Evolutionary conservation across 2,113 vertebrate genomes (phyloP), one percentile per base, ranked within the genome.

Genomic region (Neotoma lepida): DNA sequence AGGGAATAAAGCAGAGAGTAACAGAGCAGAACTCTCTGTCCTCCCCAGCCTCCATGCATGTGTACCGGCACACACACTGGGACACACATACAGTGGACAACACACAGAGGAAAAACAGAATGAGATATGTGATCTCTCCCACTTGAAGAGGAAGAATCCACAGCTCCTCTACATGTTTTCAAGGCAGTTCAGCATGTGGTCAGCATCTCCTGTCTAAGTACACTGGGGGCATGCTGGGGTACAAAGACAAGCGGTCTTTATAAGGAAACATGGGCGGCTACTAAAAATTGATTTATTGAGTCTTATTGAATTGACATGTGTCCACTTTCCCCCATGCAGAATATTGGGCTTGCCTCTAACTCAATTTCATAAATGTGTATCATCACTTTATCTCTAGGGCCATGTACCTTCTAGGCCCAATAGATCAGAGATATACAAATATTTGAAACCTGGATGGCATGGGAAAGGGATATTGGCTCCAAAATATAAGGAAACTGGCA

Each of bases 401-500:
- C 81, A 2, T 64, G 54, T 86, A 35, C 71, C 87, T 93, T 87
- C 86, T 58, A 30, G 54, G 26, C 74, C 39, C 18, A 39, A 4
- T 73, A 13, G 86, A 33, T 63, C 68, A 8, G 63, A 77, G 33
- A 70, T 26, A 33, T 44, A 49, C 22, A 82, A 87, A 96, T 56
- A 3, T 94, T 84, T 91, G 88, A 49, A 41, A 33, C 56, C 33
- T n/a, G 4, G 9, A 5, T 4, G 14, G 9, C 28, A 44, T 33
- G 61, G 1, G 0, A 8, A 1, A 2, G 13, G 12, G 10, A 30
- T 4, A 63, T 14, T 92, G 44, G 7, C 41, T 90, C 30, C 24
- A 74, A 86, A 85, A 71, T 85, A 39, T 14, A 68, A 86, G 54
- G 88, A 88, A 89, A 17, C 80, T 70, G 15, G 51, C 58, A 94